Conservation (phyloP, 1,140 invertebrate genomes). For the Conopomorpha cramerella region DNA sequence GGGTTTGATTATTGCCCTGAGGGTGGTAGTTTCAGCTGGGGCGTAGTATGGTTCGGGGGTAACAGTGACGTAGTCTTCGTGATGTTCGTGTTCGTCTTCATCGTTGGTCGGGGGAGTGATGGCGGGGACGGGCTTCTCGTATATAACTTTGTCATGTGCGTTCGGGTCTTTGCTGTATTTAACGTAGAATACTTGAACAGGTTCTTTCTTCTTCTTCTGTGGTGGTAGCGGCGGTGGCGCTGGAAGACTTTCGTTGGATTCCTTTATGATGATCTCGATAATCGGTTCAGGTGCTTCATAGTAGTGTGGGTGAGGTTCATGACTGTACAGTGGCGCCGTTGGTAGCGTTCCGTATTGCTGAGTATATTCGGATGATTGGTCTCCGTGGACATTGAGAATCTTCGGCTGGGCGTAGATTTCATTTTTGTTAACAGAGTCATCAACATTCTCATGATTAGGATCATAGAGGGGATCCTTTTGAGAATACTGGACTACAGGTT, state of each 20-base stretch:
- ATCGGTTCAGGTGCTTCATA: constrained; percentile 83
- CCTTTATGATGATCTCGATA: constrained; percentile 89
- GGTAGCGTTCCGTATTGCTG: constrained; percentile 44
- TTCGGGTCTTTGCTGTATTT: constrained; percentile 84
- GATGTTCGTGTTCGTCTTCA: constrained; percentile 62
- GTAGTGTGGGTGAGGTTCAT: constrained; percentile 64
- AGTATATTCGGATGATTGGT: constrained; percentile 54
- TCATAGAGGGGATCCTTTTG: constrained; percentile 77
- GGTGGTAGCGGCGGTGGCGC: constrained; percentile 64
- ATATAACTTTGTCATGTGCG: constrained; percentile 72
- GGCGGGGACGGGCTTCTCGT: constrained; percentile 77
- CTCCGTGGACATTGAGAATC: constrained; percentile 61
- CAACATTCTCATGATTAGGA: constrained; percentile 49
- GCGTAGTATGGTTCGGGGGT: constrained; percentile 46
- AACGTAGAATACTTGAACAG: constrained; percentile 87
- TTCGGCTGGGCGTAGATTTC: constrained; percentile 57
- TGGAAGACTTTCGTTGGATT: constrained; percentile 80
- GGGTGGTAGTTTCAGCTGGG: constrained; percentile 71
- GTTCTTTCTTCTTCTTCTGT: constrained; percentile 72
- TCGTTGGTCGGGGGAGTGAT: constrained; percentile 68
- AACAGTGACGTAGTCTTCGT: constrained; percentile 48
- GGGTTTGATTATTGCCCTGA: constrained; percentile 80
- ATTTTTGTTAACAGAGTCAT: constrained; percentile 46
- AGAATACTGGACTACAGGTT: constrained; percentile 77
- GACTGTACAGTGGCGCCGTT: constrained; percentile 51